These are phyloP conservation scores for Hyles lineata DNA, from an alignment of 2,888 invertebrate species.

Conservation along the genomic window DNA sequence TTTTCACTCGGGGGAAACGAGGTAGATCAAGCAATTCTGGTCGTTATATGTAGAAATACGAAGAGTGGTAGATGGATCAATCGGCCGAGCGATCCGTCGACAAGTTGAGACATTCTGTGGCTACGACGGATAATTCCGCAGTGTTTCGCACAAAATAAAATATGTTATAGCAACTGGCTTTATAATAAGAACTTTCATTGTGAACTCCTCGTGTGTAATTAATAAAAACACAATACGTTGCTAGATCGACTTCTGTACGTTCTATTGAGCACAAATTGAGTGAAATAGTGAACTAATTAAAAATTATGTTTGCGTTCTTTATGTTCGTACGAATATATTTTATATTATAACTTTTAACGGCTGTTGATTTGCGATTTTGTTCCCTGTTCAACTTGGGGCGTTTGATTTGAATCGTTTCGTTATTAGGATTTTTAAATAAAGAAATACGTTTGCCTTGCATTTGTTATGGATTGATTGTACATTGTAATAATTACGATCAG, in stretches of 20 bases:
- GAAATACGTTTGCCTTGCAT: too few species aligned
- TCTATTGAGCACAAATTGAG: constrained; percentile 4
- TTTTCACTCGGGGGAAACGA: constrained; percentile 41
- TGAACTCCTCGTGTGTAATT: constrained; percentile 23
- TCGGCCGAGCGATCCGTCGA: constrained; percentile 53
- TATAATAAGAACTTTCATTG: constrained; percentile 57
- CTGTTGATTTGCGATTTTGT: neutral
- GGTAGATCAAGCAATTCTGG: constrained; percentile 57
- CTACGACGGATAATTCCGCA: constrained; percentile 62
- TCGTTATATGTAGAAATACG: constrained; percentile 51
- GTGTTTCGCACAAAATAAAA: constrained; percentile 75
- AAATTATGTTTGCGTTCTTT: neutral
- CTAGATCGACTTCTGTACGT: neutral
- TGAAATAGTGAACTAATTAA: constrained; percentile 19
- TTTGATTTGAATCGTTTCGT: too few species aligned
- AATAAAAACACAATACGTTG: constrained; percentile 16
- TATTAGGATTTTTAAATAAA: too few species aligned
- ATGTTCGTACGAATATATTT: neutral
- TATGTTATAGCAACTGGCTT: constrained; percentile 64
- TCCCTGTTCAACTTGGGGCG: neutral
- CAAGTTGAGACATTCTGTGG: constrained; percentile 58
- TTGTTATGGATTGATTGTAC: too few species aligned
- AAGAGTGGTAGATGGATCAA: constrained; percentile 50
- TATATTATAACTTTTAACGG: neutral
- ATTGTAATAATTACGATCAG: too few species aligned